phyloP scores from a whole-genome alignment of 92 coral and sea anemone genomes.

The Nematostella vectensis region DNA sequence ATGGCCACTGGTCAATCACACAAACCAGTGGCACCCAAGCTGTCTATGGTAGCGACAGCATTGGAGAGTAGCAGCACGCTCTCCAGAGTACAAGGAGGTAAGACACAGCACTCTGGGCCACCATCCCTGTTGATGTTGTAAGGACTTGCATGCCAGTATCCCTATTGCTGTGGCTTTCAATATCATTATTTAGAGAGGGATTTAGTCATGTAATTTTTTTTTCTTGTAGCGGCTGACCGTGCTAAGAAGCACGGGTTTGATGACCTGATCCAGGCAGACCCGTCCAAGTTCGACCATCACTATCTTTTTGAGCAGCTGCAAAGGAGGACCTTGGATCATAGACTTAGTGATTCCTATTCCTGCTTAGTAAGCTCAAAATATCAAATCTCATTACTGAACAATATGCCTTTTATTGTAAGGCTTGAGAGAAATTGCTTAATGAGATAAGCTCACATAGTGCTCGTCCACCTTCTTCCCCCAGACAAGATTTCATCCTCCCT shows the following conservation, averaged over 20 bases:
- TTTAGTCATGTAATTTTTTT: background rate
- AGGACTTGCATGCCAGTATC: background rate
- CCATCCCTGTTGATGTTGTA: background rate
- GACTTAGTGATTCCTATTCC: slow-evolving; percentile 88
- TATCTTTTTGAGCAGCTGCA: slow-evolving; percentile 80
- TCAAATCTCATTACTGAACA: too few relatives aligned
- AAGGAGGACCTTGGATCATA: slow-evolving; percentile 70
- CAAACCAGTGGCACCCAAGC: slow-evolving; percentile 90
- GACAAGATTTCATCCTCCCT: too few relatives aligned
- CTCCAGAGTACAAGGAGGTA: slow-evolving; percentile 83
- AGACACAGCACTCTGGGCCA: too few relatives aligned
- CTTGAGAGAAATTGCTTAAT: too few relatives aligned
- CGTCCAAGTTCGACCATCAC: slow-evolving; percentile 77
- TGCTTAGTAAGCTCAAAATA: slow-evolving; percentile 71
- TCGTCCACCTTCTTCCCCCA: too few relatives aligned
- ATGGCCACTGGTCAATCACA: slow-evolving; percentile 99
- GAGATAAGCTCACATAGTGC: too few relatives aligned
- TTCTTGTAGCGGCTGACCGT: slow-evolving; percentile 88
- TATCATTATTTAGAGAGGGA: background rate
- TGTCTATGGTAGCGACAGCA: slow-evolving; percentile 61
- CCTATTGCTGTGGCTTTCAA: background rate
- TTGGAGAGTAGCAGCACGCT: slow-evolving; percentile 49
- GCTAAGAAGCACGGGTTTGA: slow-evolving; percentile 94
- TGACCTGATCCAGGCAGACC: slow-evolving; percentile 89
- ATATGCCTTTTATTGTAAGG: too few relatives aligned